phyloP scores from a whole-genome alignment of 2,888 invertebrate species.

The Aleiodes leptofemur region DNA sequence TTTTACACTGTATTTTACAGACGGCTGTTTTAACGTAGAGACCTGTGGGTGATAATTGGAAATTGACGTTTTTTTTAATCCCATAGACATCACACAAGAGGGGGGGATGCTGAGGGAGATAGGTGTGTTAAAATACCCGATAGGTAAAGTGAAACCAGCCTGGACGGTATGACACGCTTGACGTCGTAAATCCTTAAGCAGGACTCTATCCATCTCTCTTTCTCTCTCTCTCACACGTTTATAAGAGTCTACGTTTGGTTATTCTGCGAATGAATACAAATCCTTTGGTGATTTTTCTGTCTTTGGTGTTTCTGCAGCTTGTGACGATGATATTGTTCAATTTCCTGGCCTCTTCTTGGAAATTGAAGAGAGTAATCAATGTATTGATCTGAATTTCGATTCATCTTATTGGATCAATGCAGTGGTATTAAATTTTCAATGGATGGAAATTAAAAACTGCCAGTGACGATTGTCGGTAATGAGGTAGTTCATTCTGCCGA shows the following conservation, averaged over 20 bases:
- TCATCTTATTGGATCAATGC: too few species aligned
- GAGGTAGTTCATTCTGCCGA: too few species aligned
- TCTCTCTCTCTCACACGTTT: conserved; percentile 8
- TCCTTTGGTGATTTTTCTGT: not conserved
- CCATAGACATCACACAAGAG: conserved; percentile 3
- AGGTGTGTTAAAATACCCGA: conserved; percentile 4
- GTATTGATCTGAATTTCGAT: too few species aligned
- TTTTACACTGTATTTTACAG: conserved; percentile 49
- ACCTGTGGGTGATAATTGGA: conserved; percentile 64
- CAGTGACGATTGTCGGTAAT: too few species aligned
- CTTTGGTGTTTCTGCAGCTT: not conserved
- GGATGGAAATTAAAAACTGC: too few species aligned
- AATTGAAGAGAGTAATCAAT: too few species aligned
- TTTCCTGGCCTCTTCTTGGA: too few species aligned
- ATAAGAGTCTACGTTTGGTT: not conserved
- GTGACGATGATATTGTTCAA: too few species aligned
- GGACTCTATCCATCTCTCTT: not conserved
- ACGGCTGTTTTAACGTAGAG: not conserved
- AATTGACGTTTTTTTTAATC: conserved; percentile 67
- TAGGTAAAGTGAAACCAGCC: conserved; percentile 30
- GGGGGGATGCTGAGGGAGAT: not conserved
- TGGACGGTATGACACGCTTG: conserved; percentile 42
- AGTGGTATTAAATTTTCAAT: too few species aligned
- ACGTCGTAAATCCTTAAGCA: conserved; percentile 47
- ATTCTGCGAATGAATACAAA: not conserved